Base-by-base conservation (phyloP, 1,140 invertebrate genomes). In the Neomicropteryx cornuta region DNA sequence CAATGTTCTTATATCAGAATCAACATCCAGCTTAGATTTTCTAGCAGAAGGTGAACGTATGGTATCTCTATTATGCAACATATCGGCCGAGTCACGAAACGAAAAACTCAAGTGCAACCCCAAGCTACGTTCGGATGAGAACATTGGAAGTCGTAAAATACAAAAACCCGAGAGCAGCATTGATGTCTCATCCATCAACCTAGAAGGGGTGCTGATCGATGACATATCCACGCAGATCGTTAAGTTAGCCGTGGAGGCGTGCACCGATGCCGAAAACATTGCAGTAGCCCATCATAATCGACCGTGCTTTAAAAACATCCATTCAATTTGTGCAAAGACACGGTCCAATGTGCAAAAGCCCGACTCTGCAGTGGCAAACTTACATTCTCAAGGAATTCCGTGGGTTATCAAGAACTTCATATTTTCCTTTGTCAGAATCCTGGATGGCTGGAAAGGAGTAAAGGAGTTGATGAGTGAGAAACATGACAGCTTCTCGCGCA, bases 361-460 rank as follows among this genome's bases (percentile, higher is more conserved):
- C 0, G 71, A 76, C 43, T 71, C 71, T 23, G 76, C 76, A 8
- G 63, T 75, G 17, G 70, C 74, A 2, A 77, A 78, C 47, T 68
- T 78, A 16, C 75, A 78, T 48, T 77, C 74, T 0, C 76, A 78
- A 51, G 76, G 75, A 2, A 73, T 77, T 28, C 75, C 76, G 4
- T 78, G 75, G 76, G 75, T 76, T 0, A 75, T 76, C 0, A 79
- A 79, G 51, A 77, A 78, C 48, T 78, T 77, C 51, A 78, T 78
- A 49, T 78, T 77, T 46, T 73, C 75, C 2, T 77, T 77, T 53
- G 72, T 76, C 4, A 64, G 75, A 45, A 70, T 78, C 38, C 66
- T 76, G 17, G 76, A 77, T 48, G 75, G 74, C n/a, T 78, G 76
- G 76, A 71, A 67, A 49, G 60, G 62, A 13, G 62, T 66, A 0